Percentiles rank a stretch among this genome's conserved stretches.
These are phyloP conservation scores for Cervus canadensis DNA, from an alignment of 2,113 vertebrate species.

Conservation along the genomic window DNA sequence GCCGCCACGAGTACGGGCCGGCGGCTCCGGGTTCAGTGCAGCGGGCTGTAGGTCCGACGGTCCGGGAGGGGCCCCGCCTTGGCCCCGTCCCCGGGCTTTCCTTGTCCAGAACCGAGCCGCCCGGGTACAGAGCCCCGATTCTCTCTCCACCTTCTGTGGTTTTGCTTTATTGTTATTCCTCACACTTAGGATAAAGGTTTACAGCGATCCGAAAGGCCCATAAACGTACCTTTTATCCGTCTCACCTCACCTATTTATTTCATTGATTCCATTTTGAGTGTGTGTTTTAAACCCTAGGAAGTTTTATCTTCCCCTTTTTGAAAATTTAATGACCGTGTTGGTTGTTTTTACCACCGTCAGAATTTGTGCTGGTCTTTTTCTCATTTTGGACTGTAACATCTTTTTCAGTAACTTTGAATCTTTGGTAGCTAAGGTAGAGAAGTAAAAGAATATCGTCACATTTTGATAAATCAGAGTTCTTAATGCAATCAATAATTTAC, in stretches of 20 bases:
- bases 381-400: neutral
- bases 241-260: neutral
- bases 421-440: neutral
- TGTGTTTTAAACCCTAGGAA: neutral
- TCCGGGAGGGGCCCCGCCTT: neutral
- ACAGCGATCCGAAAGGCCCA: neutral
- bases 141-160: neutral
- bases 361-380: neutral
- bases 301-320: neutral
- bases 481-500: slow-evolving; percentile 34
- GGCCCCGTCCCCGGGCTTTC: neutral
- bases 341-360: neutral
- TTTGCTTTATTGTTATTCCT: neutral
- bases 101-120: slow-evolving; percentile 18
- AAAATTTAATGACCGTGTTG: neutral
- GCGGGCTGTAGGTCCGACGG: neutral
- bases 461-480: neutral
- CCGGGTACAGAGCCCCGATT: neutral
- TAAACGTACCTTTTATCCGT: neutral
- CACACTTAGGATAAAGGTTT: neutral
- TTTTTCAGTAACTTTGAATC: neutral
- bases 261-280: neutral
- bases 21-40: neutral
- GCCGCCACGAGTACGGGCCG: neutral
- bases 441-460: neutral